phyloP scores from a whole-genome alignment of 2,888 invertebrate species.

The Busseola fusca region DNA sequence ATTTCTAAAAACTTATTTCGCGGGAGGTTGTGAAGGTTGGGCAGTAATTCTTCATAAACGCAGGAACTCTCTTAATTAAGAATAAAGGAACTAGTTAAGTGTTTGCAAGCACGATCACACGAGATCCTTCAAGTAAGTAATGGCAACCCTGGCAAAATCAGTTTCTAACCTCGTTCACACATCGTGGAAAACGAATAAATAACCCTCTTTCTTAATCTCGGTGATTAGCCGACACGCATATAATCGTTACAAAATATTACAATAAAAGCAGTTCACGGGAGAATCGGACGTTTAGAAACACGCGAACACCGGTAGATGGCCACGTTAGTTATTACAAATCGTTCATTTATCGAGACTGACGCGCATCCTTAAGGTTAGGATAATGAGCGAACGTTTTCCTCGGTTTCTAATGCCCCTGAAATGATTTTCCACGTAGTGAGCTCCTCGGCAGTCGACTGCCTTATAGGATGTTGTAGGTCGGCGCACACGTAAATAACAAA shows the following conservation, averaged over 20 bases:
- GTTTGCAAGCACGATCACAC: constrained; percentile 35
- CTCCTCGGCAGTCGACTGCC: constrained; percentile 38
- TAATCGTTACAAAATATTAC: constrained; percentile 26
- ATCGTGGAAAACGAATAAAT: constrained; percentile 2
- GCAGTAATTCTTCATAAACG: constrained; percentile 26
- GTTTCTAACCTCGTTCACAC: constrained; percentile 39
- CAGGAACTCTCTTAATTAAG: constrained; percentile 39
- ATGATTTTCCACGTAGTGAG: constrained; percentile 59
- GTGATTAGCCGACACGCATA: constrained; percentile 24
- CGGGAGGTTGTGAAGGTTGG: constrained; percentile 20
- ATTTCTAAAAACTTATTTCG: constrained; percentile 28
- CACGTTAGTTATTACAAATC: constrained; percentile 54
- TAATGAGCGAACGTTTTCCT: constrained; percentile 75
- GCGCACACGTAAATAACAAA: constrained; percentile 37
- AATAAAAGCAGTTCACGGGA: constrained; percentile 18
- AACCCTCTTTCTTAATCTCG: constrained; percentile 7
- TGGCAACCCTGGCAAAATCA: constrained; percentile 31
- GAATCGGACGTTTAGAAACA: constrained; percentile 67
- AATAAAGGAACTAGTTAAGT: constrained; percentile 44
- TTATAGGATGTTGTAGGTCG: constrained; percentile 55
- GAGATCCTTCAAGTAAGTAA: constrained; percentile 30
- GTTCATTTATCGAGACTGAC: constrained; percentile 58
- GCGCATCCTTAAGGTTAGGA: constrained; percentile 68
- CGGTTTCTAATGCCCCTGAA: constrained; percentile 79
- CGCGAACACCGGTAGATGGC: constrained; percentile 47